A percentile compares a stretch with the other conserved stretches of the same genome.
Conservation (phyloP, 64 coral and sea anemone species). For the Pachyseris speciosa region DNA sequence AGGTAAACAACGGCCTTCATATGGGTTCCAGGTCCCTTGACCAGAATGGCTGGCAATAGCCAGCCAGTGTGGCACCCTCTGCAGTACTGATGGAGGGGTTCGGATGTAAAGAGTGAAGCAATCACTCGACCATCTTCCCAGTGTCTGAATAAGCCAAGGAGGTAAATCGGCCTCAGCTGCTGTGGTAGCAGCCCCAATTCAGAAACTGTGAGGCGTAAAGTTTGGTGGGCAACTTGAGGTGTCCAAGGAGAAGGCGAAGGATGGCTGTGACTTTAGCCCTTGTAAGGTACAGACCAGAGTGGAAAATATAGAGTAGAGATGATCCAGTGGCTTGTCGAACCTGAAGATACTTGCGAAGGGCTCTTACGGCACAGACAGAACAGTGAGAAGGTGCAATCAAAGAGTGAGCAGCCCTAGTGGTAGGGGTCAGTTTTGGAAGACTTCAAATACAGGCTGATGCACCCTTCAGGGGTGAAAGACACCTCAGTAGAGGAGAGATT, state of each 20-base stretch:
- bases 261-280: not conserved
- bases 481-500: not conserved
- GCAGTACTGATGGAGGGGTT: not conserved
- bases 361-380: not conserved
- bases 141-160: too few relatives aligned
- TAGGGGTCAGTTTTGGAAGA: slow-evolving; percentile 8
- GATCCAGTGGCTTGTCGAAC: not conserved
- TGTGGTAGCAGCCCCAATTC: too few relatives aligned
- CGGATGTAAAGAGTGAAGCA: not conserved
- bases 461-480: not conserved
- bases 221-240: not conserved
- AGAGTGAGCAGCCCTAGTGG: not conserved
- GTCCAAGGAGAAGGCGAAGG: not conserved
- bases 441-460: not conserved
- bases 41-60: too few relatives aligned
- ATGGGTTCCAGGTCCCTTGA: too few relatives aligned
- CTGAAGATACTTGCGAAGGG: not conserved
- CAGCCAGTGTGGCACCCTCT: not conserved
- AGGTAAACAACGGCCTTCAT: too few relatives aligned
- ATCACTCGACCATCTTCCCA: not conserved
- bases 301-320: not conserved
- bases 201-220: not conserved
- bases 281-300: not conserved
- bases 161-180: too few relatives aligned
- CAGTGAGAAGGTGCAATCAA: not conserved